Evolutionary conservation across 92 coral and sea anemone genomes (phyloP).

Genomic region (Palythoa grandiflora): DNA sequence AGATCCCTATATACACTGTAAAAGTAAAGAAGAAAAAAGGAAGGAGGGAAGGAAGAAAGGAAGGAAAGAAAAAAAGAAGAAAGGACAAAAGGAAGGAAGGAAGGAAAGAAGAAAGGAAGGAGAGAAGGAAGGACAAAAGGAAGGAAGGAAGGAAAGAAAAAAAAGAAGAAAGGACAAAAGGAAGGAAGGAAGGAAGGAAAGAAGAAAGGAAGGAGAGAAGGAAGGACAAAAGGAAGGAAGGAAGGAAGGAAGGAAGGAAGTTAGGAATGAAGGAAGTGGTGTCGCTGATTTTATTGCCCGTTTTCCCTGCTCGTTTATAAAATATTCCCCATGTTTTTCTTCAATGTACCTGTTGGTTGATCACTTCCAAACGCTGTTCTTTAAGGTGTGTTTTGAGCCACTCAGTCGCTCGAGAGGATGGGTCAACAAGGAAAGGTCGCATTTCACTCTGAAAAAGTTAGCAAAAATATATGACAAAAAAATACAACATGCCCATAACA

Average conservation of each 20-base stretch:
- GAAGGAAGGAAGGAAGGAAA: neutral
- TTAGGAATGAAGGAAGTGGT: neutral
- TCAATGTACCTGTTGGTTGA: constrained; percentile 90
- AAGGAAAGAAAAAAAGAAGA: neutral
- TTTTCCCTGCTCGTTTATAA: no score
- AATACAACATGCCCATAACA: neutral
- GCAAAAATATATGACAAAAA: neutral
- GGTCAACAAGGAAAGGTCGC: constrained; percentile 95
- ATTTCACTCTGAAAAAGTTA: constrained; percentile 74
- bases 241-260: neutral
- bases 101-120: neutral
- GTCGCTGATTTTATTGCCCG: neutral
- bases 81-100: neutral
- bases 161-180: neutral
- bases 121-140: neutral
- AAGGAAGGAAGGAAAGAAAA: neutral
- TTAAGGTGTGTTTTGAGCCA: constrained; percentile 96
- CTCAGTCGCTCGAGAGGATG: constrained; percentile 98
- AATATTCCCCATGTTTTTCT: neutral
- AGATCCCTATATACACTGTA: no score
- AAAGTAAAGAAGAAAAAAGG: no score
- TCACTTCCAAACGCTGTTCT: constrained; percentile 95
- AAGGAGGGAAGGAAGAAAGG: neutral
- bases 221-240: neutral
- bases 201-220: neutral